Percentiles rank a stretch among this genome's conserved stretches.
Evolutionary conservation across 2,113 vertebrate genomes (phyloP).

Genomic region (Semnopithecus entellus): DNA sequence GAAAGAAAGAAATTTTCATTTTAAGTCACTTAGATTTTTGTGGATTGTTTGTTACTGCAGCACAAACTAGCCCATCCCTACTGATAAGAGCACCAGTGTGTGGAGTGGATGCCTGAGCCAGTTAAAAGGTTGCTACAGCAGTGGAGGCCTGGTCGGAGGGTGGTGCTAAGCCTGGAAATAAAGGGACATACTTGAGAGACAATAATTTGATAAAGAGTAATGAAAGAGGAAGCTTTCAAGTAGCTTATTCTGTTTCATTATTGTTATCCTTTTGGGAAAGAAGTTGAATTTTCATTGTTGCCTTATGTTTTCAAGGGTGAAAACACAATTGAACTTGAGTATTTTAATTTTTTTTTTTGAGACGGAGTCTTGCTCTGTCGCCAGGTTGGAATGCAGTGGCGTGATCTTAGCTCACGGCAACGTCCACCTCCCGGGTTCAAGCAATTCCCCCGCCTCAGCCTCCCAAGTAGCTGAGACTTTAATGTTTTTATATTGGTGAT

Average conservation of each 20-base stretch:
- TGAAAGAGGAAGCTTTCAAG: background rate
- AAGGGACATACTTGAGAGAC: background rate
- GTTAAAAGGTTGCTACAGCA: background rate
- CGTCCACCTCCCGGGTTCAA: no score
- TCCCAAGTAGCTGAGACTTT: no score
- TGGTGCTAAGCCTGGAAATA: fast-evolving
- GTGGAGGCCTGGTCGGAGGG: background rate
- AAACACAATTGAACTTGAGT: fast-evolving
- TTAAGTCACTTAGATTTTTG: background rate
- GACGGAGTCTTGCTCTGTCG: no score
- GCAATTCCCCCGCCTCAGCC: no score
- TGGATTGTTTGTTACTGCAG: background rate
- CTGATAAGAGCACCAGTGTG: fast-evolving
- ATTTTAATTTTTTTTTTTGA: background rate
- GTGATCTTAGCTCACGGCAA: no score
- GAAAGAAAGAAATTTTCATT: background rate
- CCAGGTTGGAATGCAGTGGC: no score
- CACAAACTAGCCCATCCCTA: fast-evolving
- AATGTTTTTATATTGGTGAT: background rate
- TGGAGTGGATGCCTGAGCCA: background rate
- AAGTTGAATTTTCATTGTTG: background rate
- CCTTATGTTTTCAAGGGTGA: background rate
- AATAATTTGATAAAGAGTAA: background rate
- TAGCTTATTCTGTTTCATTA: no score
- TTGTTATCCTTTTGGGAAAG: no score